A percentile compares a stretch with the other conserved stretches of the same genome.
These are phyloP conservation scores for Nomada flava DNA, from an alignment of 2,888 invertebrate species.

Conservation along the genomic window DNA sequence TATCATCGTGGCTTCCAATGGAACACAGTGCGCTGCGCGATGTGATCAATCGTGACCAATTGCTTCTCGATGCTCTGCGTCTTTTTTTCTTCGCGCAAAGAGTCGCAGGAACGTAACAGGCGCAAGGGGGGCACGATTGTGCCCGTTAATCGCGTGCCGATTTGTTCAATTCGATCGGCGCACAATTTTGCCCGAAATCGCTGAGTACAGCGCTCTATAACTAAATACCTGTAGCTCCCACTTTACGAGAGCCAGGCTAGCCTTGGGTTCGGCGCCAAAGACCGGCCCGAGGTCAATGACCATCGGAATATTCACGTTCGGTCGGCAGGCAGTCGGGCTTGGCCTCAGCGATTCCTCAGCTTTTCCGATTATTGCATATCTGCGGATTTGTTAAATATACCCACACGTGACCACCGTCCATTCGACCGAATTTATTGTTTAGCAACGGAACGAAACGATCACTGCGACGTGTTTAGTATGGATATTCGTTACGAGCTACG, in stretches of 20 bases:
- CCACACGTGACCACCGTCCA: neutral
- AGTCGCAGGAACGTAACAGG: neutral
- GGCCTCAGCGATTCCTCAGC: conserved; percentile 67
- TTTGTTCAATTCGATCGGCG: neutral
- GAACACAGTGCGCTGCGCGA: conserved; percentile 1
- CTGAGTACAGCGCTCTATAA: conserved; percentile 60
- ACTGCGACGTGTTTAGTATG: neutral
- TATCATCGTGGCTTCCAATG: neutral
- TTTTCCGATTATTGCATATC: conserved; percentile 66
- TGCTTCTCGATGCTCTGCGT: conserved; percentile 2
- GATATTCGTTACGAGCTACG: conserved; percentile 2
- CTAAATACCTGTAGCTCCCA: conserved; percentile 62
- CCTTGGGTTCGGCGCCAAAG: conserved; percentile 80
- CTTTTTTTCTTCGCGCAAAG: conserved; percentile 1
- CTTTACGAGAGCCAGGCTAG: conserved; percentile 67
- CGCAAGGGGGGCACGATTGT: too few species aligned
- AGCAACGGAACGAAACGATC: conserved; percentile 24
- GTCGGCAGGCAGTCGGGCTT: conserved; percentile 72
- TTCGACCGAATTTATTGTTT: conserved; percentile 34
- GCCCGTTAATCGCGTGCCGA: conserved; percentile 17
- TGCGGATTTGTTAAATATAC: conserved; percentile 54
- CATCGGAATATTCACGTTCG: conserved; percentile 82
- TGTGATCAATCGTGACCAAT: conserved; percentile 16
- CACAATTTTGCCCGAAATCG: conserved; percentile 45
- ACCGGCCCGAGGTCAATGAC: conserved; percentile 81